Percentiles rank a stretch among this genome's conserved stretches.
Conservation (phyloP, 2,113 vertebrate genomes). For the Loxodonta africana region DNA sequence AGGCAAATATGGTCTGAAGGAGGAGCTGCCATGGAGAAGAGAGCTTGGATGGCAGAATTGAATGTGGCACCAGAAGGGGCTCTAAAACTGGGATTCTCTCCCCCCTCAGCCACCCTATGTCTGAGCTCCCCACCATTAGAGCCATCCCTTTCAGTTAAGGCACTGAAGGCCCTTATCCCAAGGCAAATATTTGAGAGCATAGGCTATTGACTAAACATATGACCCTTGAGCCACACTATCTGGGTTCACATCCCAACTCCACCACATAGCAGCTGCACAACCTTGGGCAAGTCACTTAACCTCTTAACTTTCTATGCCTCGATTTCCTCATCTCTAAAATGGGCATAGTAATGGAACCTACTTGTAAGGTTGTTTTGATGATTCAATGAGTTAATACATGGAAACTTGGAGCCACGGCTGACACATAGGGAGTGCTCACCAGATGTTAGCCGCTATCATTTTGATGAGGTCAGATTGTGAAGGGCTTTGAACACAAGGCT, state of each 20-base stretch:
- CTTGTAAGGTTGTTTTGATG: background rate
- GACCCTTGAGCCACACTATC: background rate
- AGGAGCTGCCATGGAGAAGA: background rate
- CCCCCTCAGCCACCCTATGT: background rate
- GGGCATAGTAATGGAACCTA: background rate
- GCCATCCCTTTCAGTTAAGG: background rate
- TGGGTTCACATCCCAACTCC: background rate
- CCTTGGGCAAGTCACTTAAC: background rate
- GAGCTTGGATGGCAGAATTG: background rate
- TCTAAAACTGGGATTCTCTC: background rate
- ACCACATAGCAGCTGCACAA: background rate
- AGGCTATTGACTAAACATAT: background rate
- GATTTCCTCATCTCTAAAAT: too few relatives aligned
- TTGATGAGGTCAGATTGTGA: background rate
- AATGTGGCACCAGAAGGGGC: background rate
- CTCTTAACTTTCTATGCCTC: too few relatives aligned
- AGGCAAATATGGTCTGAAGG: background rate
- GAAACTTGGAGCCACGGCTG: background rate
- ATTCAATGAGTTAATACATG: background rate
- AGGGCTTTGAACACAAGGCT: background rate
- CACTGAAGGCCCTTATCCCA: background rate
- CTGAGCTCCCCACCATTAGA: background rate
- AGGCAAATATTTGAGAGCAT: background rate
- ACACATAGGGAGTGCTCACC: background rate
- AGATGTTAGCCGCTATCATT: background rate